phyloP scores from a whole-genome alignment of 2,797 vertebrate species.

The Muscicapa comitata region DNA sequence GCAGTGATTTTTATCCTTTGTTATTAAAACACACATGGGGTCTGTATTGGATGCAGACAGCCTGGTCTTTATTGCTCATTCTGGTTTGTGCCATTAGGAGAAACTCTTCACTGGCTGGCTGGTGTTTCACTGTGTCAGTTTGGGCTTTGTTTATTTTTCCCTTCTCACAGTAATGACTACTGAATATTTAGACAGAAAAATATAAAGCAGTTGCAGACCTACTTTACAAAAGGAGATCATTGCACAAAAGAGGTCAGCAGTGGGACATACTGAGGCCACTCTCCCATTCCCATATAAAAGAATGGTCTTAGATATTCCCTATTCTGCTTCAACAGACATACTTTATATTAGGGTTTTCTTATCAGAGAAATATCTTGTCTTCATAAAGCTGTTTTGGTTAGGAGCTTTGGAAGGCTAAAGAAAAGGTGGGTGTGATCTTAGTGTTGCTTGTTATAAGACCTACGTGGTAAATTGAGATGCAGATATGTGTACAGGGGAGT shows the following conservation, averaged over 20 bases:
- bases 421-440: background rate
- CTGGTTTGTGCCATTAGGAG: background rate
- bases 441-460: background rate
- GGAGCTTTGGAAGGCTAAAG: background rate
- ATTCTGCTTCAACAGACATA: background rate
- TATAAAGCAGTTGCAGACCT: background rate
- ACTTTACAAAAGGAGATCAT: background rate
- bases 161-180: background rate
- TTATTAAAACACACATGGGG: slow-evolving; percentile 16
- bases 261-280: background rate
- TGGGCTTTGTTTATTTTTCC: background rate
- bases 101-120: background rate
- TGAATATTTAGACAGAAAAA: background rate
- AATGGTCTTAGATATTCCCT: background rate
- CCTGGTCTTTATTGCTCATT: background rate
- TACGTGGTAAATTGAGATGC: background rate
- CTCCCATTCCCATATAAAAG: background rate
- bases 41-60: background rate
- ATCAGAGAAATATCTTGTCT: background rate
- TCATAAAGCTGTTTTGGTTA: background rate
- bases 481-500: background rate
- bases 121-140: background rate
- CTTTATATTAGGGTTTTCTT: background rate
- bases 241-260: background rate
- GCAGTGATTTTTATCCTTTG: background rate